These are phyloP conservation scores for Eristalis intricaria DNA, from an alignment of 2,888 invertebrate genomes.

Conservation along the genomic window DNA sequence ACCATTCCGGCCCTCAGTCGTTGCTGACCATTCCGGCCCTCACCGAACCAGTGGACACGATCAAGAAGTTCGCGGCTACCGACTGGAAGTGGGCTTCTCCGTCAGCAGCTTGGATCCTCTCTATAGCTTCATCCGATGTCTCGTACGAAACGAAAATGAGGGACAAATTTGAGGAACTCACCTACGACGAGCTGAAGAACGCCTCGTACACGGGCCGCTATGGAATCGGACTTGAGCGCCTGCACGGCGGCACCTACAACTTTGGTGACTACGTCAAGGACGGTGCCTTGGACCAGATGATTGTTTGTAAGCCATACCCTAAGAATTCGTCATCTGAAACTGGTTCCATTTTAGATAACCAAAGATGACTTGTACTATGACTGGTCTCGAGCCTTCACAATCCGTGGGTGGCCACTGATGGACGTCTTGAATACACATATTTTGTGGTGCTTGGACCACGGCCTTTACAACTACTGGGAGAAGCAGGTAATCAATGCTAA, in stretches of 20 bases:
- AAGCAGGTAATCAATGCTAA: conserved; percentile 71
- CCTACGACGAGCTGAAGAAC: conserved; percentile 76
- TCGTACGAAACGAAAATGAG: conserved; percentile 76
- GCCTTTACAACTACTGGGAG: conserved; percentile 79
- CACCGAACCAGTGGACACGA: conserved; percentile 77
- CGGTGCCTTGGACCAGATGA: conserved; percentile 76
- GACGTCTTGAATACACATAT: conserved; percentile 76
- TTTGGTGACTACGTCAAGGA: conserved; percentile 77
- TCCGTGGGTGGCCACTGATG: conserved; percentile 79
- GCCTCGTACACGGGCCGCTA: conserved; percentile 76
- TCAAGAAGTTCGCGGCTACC: conserved; percentile 76
- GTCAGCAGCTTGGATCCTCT: conserved; percentile 77
- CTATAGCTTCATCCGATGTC: conserved; percentile 76
- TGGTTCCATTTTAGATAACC: conserved; percentile 73
- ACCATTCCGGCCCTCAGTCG: conserved; percentile 78
- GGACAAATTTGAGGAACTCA: conserved; percentile 76
- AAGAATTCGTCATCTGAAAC: too few relatives aligned
- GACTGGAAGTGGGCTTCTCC: conserved; percentile 80
- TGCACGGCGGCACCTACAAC: conserved; percentile 76
- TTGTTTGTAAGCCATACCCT: conserved; percentile 63
- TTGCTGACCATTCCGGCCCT: conserved; percentile 78
- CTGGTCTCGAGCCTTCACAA: conserved; percentile 78
- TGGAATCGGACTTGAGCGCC: conserved; percentile 78
- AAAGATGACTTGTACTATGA: conserved; percentile 79
- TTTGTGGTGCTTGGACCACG: conserved; percentile 76